A percentile compares a stretch with the other conserved stretches of the same genome.
Evolutionary conservation across 2,797 vertebrate species (phyloP).

Genomic region (Notolepis coatsorum): DNA sequence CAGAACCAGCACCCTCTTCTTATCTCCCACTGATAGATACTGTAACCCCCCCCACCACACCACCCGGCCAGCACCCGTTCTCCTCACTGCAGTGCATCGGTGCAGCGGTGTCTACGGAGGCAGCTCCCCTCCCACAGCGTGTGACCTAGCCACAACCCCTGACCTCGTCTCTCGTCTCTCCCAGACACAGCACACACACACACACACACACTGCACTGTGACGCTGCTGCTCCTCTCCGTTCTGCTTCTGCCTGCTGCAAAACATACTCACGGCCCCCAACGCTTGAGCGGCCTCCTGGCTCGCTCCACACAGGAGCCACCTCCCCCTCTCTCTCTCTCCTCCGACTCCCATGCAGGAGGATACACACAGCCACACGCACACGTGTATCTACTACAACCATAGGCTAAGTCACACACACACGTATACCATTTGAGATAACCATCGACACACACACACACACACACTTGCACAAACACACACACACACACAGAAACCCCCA

Average conservation of each 20-base stretch:
- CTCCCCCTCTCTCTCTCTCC: constrained; percentile 1
- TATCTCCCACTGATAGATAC: constrained; percentile 34
- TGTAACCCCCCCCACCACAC: constrained; percentile 2
- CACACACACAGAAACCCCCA: constrained; percentile 35
- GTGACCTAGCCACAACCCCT: constrained; percentile 76
- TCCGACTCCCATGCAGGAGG: not conserved
- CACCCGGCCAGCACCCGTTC: not conserved
- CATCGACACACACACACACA: constrained; percentile 17
- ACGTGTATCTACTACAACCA: not conserved
- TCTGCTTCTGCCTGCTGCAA: not conserved
- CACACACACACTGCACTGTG: not conserved
- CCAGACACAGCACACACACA: constrained; percentile 4
- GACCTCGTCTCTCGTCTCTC: no score
- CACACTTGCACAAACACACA: constrained; percentile 32
- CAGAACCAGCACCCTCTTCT: constrained; percentile 39
- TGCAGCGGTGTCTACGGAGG: constrained; percentile 50
- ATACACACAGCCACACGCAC: not conserved
- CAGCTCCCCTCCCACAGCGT: constrained; percentile 65
- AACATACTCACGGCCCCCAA: not conserved
- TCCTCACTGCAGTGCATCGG: no score
- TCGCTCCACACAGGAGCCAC: not conserved
- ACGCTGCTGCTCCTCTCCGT: no score
- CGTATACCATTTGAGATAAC: not conserved
- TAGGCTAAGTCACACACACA: constrained; percentile 3
- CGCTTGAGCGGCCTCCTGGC: not conserved